Conservation (phyloP, 2,888 invertebrate genomes). For the Rhyacophila evoluta region DNA sequence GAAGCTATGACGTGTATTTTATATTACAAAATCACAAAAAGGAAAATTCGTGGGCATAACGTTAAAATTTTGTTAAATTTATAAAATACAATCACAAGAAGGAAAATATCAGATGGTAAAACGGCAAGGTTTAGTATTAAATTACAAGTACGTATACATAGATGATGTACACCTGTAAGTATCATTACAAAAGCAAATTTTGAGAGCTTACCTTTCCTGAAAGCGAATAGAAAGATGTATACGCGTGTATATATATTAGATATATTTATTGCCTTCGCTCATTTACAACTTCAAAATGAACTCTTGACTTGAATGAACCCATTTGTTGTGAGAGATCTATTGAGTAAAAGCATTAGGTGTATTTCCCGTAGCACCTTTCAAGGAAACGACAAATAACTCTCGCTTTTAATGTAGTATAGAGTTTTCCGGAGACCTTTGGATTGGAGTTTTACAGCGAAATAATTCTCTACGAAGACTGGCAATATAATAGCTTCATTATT, state of each 20-base stretch:
- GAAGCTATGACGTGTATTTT: no score
- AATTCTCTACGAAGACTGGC: neutral
- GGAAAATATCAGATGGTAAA: neutral
- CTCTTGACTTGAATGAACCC: constrained; percentile 10
- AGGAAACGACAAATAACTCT: neutral
- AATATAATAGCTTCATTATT: no score
- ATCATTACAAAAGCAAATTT: constrained; percentile 1
- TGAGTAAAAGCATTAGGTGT: constrained; percentile 1
- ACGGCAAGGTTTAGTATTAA: neutral
- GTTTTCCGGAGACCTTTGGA: constrained; percentile 1
- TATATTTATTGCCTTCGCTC: neutral
- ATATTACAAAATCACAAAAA: no score
- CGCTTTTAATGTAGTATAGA: constrained; percentile 29
- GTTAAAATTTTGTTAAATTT: no score
- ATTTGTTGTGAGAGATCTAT: constrained; percentile 10
- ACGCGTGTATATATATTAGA: neutral
- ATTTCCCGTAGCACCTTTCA: neutral
- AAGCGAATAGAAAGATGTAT: neutral
- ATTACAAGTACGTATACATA: neutral
- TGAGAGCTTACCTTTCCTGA: neutral
- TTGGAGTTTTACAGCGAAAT: neutral
- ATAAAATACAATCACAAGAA: no score
- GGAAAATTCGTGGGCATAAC: no score
- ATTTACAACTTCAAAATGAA: constrained; percentile 24
- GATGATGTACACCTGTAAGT: neutral